Percentiles rank a stretch among this genome's conserved stretches.
phyloP scores from a whole-genome alignment of 2,113 vertebrate genomes.

The Formicarius rufipectus region DNA sequence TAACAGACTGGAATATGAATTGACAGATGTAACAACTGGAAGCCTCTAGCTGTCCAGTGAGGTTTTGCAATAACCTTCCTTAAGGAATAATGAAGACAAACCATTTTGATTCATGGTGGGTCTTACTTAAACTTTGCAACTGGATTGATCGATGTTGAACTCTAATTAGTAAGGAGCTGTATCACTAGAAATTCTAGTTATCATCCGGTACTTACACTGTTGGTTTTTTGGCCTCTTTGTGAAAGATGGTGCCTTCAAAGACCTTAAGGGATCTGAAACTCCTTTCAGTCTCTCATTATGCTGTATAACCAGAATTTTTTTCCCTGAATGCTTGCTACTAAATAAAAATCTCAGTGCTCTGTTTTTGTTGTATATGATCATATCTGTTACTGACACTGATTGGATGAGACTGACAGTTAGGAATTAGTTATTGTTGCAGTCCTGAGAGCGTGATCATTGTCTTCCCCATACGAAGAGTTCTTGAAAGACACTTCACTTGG shows the following conservation, averaged over 20 bases:
- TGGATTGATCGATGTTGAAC: background rate
- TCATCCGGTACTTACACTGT: background rate
- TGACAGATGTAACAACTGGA: background rate
- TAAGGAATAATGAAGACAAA: background rate
- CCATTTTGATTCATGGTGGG: background rate
- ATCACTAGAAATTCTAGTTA: background rate
- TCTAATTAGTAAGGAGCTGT: background rate
- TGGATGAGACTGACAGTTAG: background rate
- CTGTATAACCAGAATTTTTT: background rate
- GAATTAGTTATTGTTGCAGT: background rate
- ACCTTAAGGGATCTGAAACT: background rate
- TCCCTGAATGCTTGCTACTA: background rate
- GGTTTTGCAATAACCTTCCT: background rate
- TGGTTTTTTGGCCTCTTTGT: background rate
- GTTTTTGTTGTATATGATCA: accelerated
- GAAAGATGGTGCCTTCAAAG: background rate
- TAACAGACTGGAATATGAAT: background rate
- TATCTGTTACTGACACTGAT: background rate
- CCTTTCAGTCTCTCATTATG: background rate
- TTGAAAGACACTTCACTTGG: background rate
- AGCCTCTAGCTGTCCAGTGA: background rate
- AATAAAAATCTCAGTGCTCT: background rate
- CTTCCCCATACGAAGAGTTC: background rate
- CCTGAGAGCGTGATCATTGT: background rate
- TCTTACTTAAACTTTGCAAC: background rate